These are phyloP conservation scores for Platycheirus rosarum DNA, from an alignment of 2,888 invertebrate species.

Conservation along the genomic window DNA sequence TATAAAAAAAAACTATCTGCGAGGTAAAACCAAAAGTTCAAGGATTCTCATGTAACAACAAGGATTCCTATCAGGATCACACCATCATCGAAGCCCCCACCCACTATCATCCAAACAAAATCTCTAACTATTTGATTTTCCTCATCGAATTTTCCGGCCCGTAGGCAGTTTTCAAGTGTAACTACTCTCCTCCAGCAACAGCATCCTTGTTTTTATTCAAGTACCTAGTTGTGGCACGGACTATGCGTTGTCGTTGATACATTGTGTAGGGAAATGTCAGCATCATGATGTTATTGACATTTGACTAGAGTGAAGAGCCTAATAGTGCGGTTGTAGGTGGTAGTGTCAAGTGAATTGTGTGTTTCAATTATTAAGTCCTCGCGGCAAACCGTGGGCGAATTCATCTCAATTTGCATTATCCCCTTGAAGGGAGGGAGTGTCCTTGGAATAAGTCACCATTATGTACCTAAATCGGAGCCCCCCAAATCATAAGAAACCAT, in stretches of 20 bases:
- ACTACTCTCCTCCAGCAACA: conserved; percentile 66
- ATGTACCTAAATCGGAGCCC: conserved; percentile 81
- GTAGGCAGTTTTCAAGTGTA: conserved; percentile 75
- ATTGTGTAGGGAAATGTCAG: conserved; percentile 60
- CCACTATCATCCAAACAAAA: conserved; percentile 48
- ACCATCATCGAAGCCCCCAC: neutral
- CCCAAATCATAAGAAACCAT: conserved; percentile 78
- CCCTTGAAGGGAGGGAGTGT: conserved; percentile 32
- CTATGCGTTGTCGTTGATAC: conserved; percentile 19
- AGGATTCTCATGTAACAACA: conserved; percentile 66
- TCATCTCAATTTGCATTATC: conserved; percentile 56
- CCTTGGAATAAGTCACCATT: conserved; percentile 68
- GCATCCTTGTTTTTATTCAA: conserved; percentile 60
- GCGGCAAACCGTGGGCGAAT: conserved; percentile 53
- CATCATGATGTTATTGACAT: conserved; percentile 72
- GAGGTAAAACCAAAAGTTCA: conserved; percentile 47
- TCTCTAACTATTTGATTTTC: conserved; percentile 19
- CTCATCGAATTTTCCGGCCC: conserved; percentile 50
- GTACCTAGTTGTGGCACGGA: conserved; percentile 30
- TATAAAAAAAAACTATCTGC: conserved; percentile 5
- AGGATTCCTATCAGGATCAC: conserved; percentile 26
- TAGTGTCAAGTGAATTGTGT: conserved; percentile 64
- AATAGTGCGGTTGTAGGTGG: no score
- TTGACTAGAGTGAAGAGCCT: conserved; percentile 22
- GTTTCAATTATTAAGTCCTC: conserved; percentile 42